Evolutionary conservation across 1,140 invertebrate species (phyloP), one percentile per base, ranked within the genome.

Genomic region (Cydia splendana): DNA sequence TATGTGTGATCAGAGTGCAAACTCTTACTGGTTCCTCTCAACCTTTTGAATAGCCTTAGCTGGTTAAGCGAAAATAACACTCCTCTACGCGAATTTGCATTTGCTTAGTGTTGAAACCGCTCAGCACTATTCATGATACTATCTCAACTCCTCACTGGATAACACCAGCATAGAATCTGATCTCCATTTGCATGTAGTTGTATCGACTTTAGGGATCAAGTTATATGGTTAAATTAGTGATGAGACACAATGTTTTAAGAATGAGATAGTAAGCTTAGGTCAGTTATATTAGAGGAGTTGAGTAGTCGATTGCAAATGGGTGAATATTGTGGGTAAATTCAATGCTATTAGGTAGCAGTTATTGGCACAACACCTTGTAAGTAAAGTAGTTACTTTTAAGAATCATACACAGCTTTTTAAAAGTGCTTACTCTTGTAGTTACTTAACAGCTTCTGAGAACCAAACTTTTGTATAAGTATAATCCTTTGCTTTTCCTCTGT

Each of bases 61-160:
- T 13, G 15, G 45, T 15, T 15, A 48, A 48, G 45, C 12, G 45
- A 15, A 15, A 3, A 57, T 18, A 57, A 18, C 2, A 7, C n/a
- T 62, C 18, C 2, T 62, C 57, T 20, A 24, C 20, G 57, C 57
- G 20, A 62, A 62, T 62, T 62, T 62, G 57, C 57, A 62, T 62
- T 62, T 62, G 57, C 57, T 24, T 62, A 62, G 57, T 62, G 57
- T 24, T 62, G 57, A 20, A 62, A 62, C 57, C 57, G 57, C 57
- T 24, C 20, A 62, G 57, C 0, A 24, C 7, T 24, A 24, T 62
- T 62, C 57, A 24, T 62, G 57, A 62, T 9, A 62, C 57, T 12
- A 20, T 20, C 9, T 62, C 2, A 9, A 0, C 7, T 24, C 7
- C 4, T 24, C 57, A 10, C 2, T 53, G n/a, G 6, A 53, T 13